Evolutionary conservation across 2,113 vertebrate species (phyloP).

Genomic region (Oryctolagus cuniculus): mOryCun1.1 NC_091442.1:22281501-22282000

Average conservation of each 20-base stretch:
- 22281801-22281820: background rate
- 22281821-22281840: background rate
- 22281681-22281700: conserved; percentile 8
- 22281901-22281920: background rate
- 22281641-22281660: background rate
- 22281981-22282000: background rate
- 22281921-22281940: conserved; percentile 30
- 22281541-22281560: background rate
- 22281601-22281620: background rate
- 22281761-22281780: background rate
- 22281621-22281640: conserved; percentile 25
- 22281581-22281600: background rate
- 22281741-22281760: background rate
- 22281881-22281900: background rate
- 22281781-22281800: background rate
- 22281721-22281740: background rate
- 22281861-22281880: background rate
- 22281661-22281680: background rate
- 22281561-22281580: background rate
- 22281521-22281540: background rate
- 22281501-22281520: background rate
- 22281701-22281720: background rate
- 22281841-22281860: background rate
- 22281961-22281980: background rate
- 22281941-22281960: background rate